Conservation (phyloP, 1,140 invertebrate species). For the Chlorops oryzae region DNA sequence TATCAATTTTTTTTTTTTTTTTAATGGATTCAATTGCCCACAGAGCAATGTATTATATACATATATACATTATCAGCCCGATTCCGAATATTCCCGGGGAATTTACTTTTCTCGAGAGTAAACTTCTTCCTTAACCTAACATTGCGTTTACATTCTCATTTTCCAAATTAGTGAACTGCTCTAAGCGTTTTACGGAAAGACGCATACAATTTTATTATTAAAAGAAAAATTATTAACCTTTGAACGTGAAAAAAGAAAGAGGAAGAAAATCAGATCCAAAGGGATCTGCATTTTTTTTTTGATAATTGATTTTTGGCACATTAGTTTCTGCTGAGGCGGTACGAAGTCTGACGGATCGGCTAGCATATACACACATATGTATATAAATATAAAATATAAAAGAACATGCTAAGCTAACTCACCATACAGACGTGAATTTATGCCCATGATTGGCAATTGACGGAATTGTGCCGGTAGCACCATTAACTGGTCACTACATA, state of each 20-base stretch:
- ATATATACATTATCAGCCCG: too few species aligned
- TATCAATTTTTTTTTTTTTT: too few species aligned
- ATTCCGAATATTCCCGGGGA: too few species aligned
- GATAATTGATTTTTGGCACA: neutral
- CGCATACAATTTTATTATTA: too few species aligned
- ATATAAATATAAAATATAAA: slow-evolving; percentile 2
- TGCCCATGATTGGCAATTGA: slow-evolving; percentile 37
- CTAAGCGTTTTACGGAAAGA: too few species aligned
- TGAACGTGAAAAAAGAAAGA: neutral
- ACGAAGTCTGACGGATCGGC: too few species aligned
- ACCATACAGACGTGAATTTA: slow-evolving; percentile 41
- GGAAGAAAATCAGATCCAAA: neutral
- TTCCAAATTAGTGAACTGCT: too few species aligned
- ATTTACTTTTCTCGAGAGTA: too few species aligned
- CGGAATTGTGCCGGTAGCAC: slow-evolving; percentile 28
- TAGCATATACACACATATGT: neutral
- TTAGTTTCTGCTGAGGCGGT: neutral
- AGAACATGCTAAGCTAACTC: slow-evolving; percentile 1
- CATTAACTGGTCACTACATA: slow-evolving; percentile 32
- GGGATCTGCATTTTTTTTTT: neutral
- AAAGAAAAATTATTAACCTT: slow-evolving; percentile 1
- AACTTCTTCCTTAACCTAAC: too few species aligned
- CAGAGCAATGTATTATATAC: too few species aligned
- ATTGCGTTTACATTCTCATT: too few species aligned
- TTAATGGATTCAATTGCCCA: too few species aligned